Conservation (phyloP, 2,888 invertebrate genomes). For the Hydrotaea diabolus region DNA sequence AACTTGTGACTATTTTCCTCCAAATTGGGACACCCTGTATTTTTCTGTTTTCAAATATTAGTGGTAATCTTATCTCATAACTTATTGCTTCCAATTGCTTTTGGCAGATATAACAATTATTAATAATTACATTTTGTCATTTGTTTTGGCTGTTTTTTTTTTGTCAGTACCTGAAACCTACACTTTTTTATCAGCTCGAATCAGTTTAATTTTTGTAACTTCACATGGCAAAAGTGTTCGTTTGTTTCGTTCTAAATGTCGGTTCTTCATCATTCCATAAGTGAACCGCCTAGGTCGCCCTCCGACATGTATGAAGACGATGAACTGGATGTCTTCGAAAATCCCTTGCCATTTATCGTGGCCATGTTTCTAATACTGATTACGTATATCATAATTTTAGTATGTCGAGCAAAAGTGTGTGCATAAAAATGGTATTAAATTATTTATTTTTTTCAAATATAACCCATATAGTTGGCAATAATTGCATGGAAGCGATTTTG, state of each 20-base stretch:
- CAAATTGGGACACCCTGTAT: no score
- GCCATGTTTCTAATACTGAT: conserved; percentile 22
- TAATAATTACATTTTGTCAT: no score
- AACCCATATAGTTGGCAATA: neutral
- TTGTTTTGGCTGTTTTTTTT: neutral
- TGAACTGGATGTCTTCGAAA: conserved; percentile 45
- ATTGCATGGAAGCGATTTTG: neutral
- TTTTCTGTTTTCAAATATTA: no score
- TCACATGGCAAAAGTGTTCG: no score
- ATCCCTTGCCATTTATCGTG: conserved; percentile 40
- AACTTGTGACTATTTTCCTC: no score
- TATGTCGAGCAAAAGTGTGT: conserved; percentile 1
- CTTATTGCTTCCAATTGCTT: no score
- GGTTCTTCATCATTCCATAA: neutral
- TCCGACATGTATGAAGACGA: neutral
- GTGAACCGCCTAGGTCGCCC: neutral
- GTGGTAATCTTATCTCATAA: no score
- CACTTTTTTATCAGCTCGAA: no score
- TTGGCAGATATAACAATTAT: no score
- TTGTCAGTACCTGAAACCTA: neutral
- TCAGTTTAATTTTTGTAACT: no score
- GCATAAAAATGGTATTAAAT: neutral
- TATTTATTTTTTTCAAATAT: neutral
- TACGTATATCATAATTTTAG: conserved; percentile 46
- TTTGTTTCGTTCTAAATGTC: neutral